Evolutionary conservation across 2,113 vertebrate genomes (phyloP).

Genomic region (Redunca redunca): DNA sequence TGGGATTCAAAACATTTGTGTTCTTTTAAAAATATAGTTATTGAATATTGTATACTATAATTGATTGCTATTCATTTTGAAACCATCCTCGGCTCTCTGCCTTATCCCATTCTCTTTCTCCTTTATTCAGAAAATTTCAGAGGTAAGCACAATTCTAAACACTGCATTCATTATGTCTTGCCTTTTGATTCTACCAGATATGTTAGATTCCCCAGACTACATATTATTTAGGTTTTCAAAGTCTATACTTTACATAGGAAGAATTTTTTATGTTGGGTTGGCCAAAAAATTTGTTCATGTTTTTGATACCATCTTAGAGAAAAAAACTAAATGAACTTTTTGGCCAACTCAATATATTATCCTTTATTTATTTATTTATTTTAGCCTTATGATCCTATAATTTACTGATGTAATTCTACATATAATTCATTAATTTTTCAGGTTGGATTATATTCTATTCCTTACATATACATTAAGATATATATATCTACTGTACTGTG

Average conservation of each 20-base stretch:
- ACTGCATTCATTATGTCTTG: neutral
- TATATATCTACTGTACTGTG: neutral
- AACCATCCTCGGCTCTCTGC: neutral
- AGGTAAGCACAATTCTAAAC: neutral
- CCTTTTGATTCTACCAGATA: neutral
- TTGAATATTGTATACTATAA: neutral
- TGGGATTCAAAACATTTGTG: neutral
- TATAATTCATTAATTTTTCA: neutral
- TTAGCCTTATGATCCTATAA: neutral
- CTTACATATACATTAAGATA: neutral
- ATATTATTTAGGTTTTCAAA: neutral
- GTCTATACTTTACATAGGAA: neutral
- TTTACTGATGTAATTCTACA: neutral
- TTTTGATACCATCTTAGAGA: neutral
- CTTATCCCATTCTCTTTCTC: neutral
- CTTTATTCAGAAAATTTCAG: neutral
- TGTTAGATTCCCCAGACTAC: neutral
- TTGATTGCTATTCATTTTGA: neutral
- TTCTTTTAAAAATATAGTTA: neutral
- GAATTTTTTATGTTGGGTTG: neutral
- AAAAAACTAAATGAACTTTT: neutral
- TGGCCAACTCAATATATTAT: neutral
- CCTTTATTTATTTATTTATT: neutral
- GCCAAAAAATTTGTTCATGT: neutral
- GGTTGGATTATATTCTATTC: neutral